Conservation (phyloP, 2,888 invertebrate genomes). For the Euzetes globulus region DNA sequence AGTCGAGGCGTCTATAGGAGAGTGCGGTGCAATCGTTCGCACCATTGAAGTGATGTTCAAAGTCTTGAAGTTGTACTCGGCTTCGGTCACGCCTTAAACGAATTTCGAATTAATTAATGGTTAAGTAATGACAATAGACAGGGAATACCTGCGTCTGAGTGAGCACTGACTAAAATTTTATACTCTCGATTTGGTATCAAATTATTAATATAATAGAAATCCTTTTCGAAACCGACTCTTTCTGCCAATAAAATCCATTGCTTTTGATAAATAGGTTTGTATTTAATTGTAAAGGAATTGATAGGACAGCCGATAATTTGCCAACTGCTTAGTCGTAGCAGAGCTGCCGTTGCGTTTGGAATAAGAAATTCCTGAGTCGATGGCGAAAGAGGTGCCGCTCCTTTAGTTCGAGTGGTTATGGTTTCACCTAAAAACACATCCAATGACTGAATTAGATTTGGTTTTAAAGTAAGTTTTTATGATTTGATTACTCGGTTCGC, state of each 20-base stretch:
- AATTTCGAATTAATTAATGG: not conserved
- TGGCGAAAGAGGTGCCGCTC: slow-evolving; percentile 41
- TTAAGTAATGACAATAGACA: too few relatives aligned
- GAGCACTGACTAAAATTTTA: slow-evolving; percentile 31
- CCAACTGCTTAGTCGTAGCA: slow-evolving; percentile 40
- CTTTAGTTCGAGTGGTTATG: slow-evolving; percentile 35
- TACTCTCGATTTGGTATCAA: slow-evolving; percentile 33
- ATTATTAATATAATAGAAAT: slow-evolving; percentile 36
- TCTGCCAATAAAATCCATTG: slow-evolving; percentile 40
- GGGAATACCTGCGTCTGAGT: slow-evolving; percentile 33
- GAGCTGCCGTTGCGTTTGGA: slow-evolving; percentile 38
- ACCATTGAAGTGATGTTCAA: slow-evolving; percentile 18
- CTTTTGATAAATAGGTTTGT: slow-evolving; percentile 35
- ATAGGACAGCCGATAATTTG: slow-evolving; percentile 40
- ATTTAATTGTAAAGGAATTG: slow-evolving; percentile 38
- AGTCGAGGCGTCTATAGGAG: slow-evolving; percentile 15
- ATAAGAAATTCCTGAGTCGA: slow-evolving; percentile 37
- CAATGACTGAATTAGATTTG: slow-evolving; percentile 5
- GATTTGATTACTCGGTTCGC: slow-evolving; percentile 40
- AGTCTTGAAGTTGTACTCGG: slow-evolving; percentile 37
- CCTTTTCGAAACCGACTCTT: slow-evolving; percentile 35
- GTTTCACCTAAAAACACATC: slow-evolving; percentile 18
- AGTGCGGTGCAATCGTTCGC: not conserved
- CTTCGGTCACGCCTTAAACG: slow-evolving; percentile 30
- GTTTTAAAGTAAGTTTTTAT: slow-evolving; percentile 35